Evolutionary conservation across 2,797 vertebrate genomes (phyloP), one percentile per base, ranked within the genome.

Genomic region (Nyctalus aviator): DNA sequence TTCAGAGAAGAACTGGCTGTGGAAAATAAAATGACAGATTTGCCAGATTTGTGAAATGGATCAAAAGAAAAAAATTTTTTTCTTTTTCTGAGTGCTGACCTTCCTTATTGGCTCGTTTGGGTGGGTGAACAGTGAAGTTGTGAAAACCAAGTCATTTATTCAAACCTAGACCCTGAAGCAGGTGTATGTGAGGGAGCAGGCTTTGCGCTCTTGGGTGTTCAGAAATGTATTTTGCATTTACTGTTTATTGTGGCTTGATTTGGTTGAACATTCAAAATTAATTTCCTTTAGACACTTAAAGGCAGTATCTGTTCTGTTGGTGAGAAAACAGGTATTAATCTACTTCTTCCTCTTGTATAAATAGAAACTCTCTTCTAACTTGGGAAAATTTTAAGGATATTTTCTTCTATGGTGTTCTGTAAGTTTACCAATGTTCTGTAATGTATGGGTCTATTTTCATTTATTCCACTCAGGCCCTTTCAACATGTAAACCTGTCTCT

Each of bases 171-270:
- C 53, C 0, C 46, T 23, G 32, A 66, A 59, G 30, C 10, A 37
- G 46, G 3, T 25, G 27, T 25, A 3, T 12, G 2, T 14, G 27
- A 10, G 13, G 48, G 27, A 8, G 55, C 48, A 50, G 37, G 30
- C 4, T 27, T 50, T 27, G 71, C 46, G 23, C 11, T 46, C 44
- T 46, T 71, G 25, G 7, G 27, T 25, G 23, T 21, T 69, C 44
- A 82, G 87, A 90, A 82, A 77, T 46, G 32, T 30, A 15, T 86
- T 92, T 82, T 55, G 25, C 62, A 68, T 92, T 95, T 78, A 41
- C 1, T 81, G 14, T 62, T 86, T 64, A 46, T 69, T 35, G 15
- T 71, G 35, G 30, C 6, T 82, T 64, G 30, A 62, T 32, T 46
- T 25, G 69, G n/a, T 82, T 76, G 71, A 32, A 82, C 73, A 59